Conservation (phyloP, 2,797 vertebrate species). For the Cryptoprocta ferox region DNA sequence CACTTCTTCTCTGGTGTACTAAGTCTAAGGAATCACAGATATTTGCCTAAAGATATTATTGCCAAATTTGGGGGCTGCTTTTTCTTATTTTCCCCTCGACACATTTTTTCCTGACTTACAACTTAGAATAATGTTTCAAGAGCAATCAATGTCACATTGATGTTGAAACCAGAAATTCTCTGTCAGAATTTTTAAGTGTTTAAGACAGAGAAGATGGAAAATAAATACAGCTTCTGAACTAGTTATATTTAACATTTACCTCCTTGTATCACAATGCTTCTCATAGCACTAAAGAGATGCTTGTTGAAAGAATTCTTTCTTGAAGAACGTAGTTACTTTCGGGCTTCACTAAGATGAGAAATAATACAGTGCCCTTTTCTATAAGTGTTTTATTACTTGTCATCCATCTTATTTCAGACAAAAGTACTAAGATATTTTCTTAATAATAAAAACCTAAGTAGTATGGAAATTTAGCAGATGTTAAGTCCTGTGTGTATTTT, state of each 20-base stretch:
- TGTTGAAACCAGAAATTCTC: constrained; percentile 57
- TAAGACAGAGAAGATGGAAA: neutral
- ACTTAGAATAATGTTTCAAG: constrained; percentile 50
- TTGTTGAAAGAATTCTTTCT: constrained; percentile 32
- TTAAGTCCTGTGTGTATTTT: neutral
- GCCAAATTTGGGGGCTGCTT: neutral
- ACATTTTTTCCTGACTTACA: neutral
- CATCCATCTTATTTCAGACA: constrained; percentile 48
- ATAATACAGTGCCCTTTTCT: neutral
- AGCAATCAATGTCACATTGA: neutral
- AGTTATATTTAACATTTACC: constrained; percentile 19
- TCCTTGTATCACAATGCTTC: neutral
- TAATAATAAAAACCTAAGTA: neutral
- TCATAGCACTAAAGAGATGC: neutral
- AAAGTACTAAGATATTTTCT: constrained; percentile 9
- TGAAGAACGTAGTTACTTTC: constrained; percentile 29
- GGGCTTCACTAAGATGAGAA: neutral
- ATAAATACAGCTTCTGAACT: constrained; percentile 38
- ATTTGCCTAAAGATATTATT: constrained; percentile 52
- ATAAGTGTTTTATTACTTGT: constrained; percentile 50
- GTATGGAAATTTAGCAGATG: constrained; percentile 31
- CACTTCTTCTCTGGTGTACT: neutral
- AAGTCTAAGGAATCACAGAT: constrained; percentile 44
- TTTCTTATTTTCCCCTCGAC: neutral
- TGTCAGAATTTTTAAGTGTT: constrained; percentile 3